Evolutionary conservation across 2,113 vertebrate genomes (phyloP), one percentile per base, ranked within the genome.

Genomic region (Centropus bengalensis): DNA sequence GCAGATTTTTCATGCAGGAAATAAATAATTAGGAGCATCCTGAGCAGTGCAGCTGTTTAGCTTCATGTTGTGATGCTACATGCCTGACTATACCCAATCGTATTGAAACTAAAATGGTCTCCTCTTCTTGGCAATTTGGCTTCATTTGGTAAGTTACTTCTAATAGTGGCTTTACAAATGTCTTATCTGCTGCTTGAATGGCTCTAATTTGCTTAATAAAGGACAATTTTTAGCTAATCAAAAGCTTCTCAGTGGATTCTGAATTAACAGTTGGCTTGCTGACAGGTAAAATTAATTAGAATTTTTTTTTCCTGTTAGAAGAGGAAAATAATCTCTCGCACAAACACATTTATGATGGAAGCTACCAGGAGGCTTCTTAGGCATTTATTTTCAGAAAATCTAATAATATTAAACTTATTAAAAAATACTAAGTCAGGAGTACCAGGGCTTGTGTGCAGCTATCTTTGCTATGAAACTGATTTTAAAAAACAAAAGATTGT

Each of bases 191-290:
- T 86, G 32, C 87, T 38, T 83, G 68, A 95, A 95, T 77, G 68
- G 79, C 49, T 88, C n/a, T 86, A 86, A 91, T 95, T 94, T 91
- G 71, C 78, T 86, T 83, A 88, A 88, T 90, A 78, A 89, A 78
- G 64, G 52, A 67, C 27, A 86, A 83, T 74, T 88, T 89, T 89
- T 81, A 73, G 44, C 88, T 96, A 93, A 93, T 95, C 68, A 81
- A 89, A 95, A 82, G 51, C 45, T 89, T 91, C 79, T 94, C 79
- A 56, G 42, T 78, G 47, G 64, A 93, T 95, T 91, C 71, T 54
- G 60, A 95, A 86, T 80, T 89, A 93, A 75, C n/a, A 51, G 30
- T 26, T 81, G 47, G 74, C 82, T 94, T 78, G 54, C n/a, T 94
- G 82, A 91, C 45, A 88, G 42, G 85, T 83, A 89, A 91, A 89